Conservation (phyloP, 2,113 vertebrate species). For the Pelecanus crispus region DNA sequence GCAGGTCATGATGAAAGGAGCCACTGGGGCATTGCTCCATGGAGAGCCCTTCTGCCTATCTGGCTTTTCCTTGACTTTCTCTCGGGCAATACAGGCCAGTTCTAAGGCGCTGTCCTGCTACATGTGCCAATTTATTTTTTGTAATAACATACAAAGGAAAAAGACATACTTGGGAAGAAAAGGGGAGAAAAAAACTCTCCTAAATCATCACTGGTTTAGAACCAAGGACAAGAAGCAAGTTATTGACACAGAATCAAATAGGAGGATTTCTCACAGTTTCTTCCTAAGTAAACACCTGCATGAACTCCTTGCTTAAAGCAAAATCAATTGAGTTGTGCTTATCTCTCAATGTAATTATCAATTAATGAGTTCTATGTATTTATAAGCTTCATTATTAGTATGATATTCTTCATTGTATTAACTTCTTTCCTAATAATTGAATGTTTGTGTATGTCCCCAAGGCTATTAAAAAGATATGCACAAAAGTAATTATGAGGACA, state of each 20-base stretch:
- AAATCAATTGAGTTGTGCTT: slow-evolving; percentile 14
- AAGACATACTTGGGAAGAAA: not conserved
- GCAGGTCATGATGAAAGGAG: accelerated
- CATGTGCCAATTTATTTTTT: not conserved
- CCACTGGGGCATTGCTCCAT: accelerated
- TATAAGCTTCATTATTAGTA: slow-evolving; percentile 27
- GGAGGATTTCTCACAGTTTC: not conserved
- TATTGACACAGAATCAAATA: not conserved
- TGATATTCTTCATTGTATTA: slow-evolving; percentile 21
- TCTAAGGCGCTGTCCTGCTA: not conserved
- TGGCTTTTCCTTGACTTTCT: not conserved
- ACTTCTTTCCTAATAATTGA: slow-evolving; percentile 24
- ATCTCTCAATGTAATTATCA: slow-evolving; percentile 23
- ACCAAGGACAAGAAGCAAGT: not conserved
- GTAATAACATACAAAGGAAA: not conserved
- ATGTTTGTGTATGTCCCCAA: not conserved
- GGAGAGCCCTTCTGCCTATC: not conserved
- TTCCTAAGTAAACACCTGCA: slow-evolving; percentile 1
- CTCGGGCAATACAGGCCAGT: not conserved
- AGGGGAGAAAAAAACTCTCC: not conserved
- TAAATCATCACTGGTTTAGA: not conserved
- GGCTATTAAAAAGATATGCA: slow-evolving; percentile 38
- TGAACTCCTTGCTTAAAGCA: not conserved
- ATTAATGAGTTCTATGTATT: slow-evolving; percentile 14
- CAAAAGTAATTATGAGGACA: slow-evolving; percentile 32